Base-by-base conservation (phyloP, 2,888 invertebrate species). In the Luperina testacea region DNA sequence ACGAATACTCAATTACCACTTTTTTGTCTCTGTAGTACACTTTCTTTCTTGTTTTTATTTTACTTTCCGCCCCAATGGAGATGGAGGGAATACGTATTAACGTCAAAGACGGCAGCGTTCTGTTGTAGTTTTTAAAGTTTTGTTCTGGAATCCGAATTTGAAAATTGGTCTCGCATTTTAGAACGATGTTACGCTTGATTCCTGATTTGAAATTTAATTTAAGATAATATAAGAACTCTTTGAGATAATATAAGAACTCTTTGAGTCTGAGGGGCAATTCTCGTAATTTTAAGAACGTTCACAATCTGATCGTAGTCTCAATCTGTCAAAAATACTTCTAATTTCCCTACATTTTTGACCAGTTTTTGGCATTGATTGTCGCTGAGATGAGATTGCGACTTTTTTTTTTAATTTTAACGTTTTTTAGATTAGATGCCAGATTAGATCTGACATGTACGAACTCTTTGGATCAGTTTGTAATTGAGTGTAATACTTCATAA, bases 1-100 rank as follows among this genome's bases (percentile, higher is more conserved):
- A 86, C 91, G 94, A 94, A 94, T 94, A 94, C 93, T 93, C 93
- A 94, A 94, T 95, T 95, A 94, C 92, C 90, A 92, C 91, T 93
- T 94, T 92, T 94, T 93, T 94, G 93, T 94, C 92, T 92, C 89
- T 86, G 86, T 88, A 89, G 88, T 91, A 90, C 90, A 90, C 89
- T 91, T 91, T 89, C 88, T 87, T 89, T 87, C 82, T 89, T 90
- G 89, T 91, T 91, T 90, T 90, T 89, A 86, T 90, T 89, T 90
- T 88, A 82, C 82, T 87, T 89, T 89, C 86, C 81, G 81, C 88
- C 82, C 88, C 85, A 88, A 87, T 80, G 87, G 87, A 89, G 82
- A 82, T 83, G 80, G 76, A 75, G 84, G 81, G 83, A 83, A 87
- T 81, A 83, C 86, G 82, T 80, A 80, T 84, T 86, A 86, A 82